Percentiles rank a stretch among this genome's conserved stretches.
Evolutionary conservation across 2,888 invertebrate genomes (phyloP).

Genomic region (Leistus spinibarbis): DNA sequence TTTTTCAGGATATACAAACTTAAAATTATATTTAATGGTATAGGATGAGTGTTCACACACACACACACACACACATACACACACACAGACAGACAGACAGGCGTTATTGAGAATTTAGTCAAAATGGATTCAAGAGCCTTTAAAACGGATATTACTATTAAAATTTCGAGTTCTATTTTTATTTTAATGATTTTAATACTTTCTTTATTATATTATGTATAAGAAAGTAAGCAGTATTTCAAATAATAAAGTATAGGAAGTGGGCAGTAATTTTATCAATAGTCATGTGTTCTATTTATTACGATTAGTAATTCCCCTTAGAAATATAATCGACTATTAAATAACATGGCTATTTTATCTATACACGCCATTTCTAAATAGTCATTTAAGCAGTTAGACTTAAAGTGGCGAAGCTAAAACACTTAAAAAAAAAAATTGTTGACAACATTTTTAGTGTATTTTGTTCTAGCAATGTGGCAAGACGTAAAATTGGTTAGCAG

Average conservation of each 20-base stretch:
- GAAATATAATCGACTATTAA: not conserved
- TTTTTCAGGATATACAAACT: too few species aligned
- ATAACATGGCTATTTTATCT: not conserved
- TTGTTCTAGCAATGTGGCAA: constrained; percentile 19
- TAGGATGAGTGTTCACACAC: too few species aligned
- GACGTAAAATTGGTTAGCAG: constrained; percentile 52
- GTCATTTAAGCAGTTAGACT: not conserved
- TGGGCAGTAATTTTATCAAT: not conserved
- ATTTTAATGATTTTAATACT: too few species aligned
- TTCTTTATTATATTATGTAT: too few species aligned
- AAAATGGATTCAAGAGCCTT: too few species aligned
- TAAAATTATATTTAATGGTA: too few species aligned
- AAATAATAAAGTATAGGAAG: not conserved
- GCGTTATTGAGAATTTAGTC: too few species aligned
- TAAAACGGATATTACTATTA: too few species aligned
- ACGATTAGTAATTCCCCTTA: not conserved
- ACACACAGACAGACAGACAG: too few species aligned
- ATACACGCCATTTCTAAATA: not conserved
- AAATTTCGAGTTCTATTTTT: too few species aligned
- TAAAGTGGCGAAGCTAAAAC: not conserved
- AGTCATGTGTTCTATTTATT: not conserved
- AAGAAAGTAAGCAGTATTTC: not conserved
- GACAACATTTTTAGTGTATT: too few species aligned
- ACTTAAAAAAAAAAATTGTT: not conserved
- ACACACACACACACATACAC: too few species aligned